These are phyloP conservation scores for Cerastis rubricosa DNA, from an alignment of 2,888 invertebrate species.

Conservation along the genomic window DNA sequence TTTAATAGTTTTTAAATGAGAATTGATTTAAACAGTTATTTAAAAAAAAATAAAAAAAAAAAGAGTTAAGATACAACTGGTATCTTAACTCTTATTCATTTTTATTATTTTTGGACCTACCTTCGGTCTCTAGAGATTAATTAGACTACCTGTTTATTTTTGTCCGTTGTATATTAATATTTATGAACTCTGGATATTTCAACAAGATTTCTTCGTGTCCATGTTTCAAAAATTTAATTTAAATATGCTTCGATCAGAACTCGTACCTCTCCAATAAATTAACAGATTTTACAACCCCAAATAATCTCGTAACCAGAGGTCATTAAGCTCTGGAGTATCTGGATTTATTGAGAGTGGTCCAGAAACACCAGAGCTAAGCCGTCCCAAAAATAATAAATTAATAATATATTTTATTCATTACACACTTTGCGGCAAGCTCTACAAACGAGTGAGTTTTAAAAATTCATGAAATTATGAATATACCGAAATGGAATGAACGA, in stretches of 20 bases:
- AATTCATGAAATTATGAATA: slow-evolving; percentile 61
- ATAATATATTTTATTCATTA: slow-evolving; percentile 57
- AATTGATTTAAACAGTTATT: too few species aligned
- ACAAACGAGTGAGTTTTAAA: slow-evolving; percentile 52
- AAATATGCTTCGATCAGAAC: background rate
- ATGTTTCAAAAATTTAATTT: background rate
- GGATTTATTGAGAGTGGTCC: background rate
- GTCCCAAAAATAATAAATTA: slow-evolving; percentile 49
- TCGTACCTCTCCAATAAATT: background rate
- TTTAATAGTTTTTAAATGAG: slow-evolving; percentile 5
- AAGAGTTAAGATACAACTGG: too few species aligned
- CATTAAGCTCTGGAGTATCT: background rate
- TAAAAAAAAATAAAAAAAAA: too few species aligned
- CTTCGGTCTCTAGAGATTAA: too few species aligned
- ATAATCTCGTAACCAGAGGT: background rate
- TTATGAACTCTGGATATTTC: background rate
- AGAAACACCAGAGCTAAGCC: slow-evolving; percentile 14
- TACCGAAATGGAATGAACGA: slow-evolving; percentile 54
- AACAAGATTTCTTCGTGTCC: background rate
- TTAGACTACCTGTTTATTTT: background rate
- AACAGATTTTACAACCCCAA: background rate
- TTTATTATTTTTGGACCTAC: too few species aligned
- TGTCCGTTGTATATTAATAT: background rate
- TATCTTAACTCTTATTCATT: background rate
- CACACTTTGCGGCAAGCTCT: slow-evolving; percentile 44